Conservation (phyloP, 2,888 invertebrate genomes). For the Hemithea aestivaria region DNA sequence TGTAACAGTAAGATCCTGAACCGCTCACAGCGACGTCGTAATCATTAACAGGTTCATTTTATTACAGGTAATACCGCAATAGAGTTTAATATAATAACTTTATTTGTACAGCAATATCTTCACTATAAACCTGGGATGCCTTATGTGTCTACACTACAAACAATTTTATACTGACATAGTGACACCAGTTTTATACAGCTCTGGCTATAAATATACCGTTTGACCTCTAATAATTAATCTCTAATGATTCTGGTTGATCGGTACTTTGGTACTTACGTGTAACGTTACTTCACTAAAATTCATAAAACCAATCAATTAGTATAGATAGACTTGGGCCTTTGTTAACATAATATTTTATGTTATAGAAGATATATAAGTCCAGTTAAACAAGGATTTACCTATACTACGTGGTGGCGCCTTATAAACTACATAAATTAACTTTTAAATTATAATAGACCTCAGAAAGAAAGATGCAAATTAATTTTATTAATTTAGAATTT, state of each 20-base stretch:
- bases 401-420: slow-evolving; percentile 23
- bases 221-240: too few relatives aligned
- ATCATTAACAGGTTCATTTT: slow-evolving; percentile 39
- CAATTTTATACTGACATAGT: too few relatives aligned
- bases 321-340: too few relatives aligned
- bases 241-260: too few relatives aligned
- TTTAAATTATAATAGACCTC: slow-evolving; percentile 25
- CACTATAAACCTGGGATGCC: slow-evolving; percentile 12
- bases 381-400: slow-evolving; percentile 26
- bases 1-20: slow-evolving; percentile 3
- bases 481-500: slow-evolving; percentile 25
- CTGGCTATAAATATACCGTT: too few relatives aligned
- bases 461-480: slow-evolving; percentile 29
- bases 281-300: too few relatives aligned
- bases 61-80: slow-evolving; percentile 34
- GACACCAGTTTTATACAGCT: too few relatives aligned
- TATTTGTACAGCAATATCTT: slow-evolving; percentile 27
- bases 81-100: slow-evolving; percentile 31
- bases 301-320: too few relatives aligned
- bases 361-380: too few relatives aligned
- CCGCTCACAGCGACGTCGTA: slow-evolving; percentile 15
- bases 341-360: too few relatives aligned
- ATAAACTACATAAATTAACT: slow-evolving; percentile 31
- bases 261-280: too few relatives aligned
- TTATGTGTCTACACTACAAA: too few relatives aligned